These are phyloP conservation scores for Temnothorax ravouxi DNA, from an alignment of 2,888 invertebrate species.

Conservation along the genomic window DNA sequence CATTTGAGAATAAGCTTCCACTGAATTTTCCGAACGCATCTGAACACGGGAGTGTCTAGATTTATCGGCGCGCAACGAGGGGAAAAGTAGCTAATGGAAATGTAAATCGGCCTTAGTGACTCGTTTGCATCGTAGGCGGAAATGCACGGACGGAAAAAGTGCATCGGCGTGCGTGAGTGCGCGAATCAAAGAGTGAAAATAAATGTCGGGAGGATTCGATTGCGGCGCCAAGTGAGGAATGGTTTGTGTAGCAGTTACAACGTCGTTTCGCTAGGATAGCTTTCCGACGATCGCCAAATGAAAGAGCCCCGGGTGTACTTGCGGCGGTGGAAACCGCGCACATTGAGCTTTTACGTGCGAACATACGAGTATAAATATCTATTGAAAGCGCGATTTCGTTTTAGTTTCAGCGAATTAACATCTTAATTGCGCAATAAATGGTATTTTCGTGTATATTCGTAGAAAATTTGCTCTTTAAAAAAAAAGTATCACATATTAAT, in stretches of 20 bases:
- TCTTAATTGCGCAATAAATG: conserved; percentile 2
- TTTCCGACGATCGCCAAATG: conserved; percentile 65
- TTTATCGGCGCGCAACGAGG: conserved; percentile 71
- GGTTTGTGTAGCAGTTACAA: conserved; percentile 67
- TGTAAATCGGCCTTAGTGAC: conserved; percentile 80
- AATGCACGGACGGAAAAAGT: conserved; percentile 47
- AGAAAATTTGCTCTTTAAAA: neutral
- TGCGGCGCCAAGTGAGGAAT: conserved; percentile 39
- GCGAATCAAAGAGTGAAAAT: conserved; percentile 51
- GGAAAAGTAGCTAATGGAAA: conserved; percentile 78
- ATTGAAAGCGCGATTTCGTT: conserved; percentile 10
- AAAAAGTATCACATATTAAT: neutral
- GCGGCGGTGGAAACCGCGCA: conserved; percentile 56
- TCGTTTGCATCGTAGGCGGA: conserved; percentile 77
- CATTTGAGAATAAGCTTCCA: conserved; percentile 48
- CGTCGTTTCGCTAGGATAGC: conserved; percentile 62
- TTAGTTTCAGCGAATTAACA: neutral
- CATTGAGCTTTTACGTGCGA: conserved; percentile 60
- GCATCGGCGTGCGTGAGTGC: conserved; percentile 59
- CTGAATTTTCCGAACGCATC: conserved; percentile 38
- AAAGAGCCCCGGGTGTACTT: conserved; percentile 54
- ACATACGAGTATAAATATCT: conserved; percentile 64
- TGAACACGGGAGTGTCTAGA: conserved; percentile 59
- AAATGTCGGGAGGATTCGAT: conserved; percentile 51
- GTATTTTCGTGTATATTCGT: neutral